These are phyloP conservation scores for Strongylocentrotus purpuratus DNA, from an alignment of 35 echinoderm and acorn worm species.

Conservation along the genomic window DNA sequence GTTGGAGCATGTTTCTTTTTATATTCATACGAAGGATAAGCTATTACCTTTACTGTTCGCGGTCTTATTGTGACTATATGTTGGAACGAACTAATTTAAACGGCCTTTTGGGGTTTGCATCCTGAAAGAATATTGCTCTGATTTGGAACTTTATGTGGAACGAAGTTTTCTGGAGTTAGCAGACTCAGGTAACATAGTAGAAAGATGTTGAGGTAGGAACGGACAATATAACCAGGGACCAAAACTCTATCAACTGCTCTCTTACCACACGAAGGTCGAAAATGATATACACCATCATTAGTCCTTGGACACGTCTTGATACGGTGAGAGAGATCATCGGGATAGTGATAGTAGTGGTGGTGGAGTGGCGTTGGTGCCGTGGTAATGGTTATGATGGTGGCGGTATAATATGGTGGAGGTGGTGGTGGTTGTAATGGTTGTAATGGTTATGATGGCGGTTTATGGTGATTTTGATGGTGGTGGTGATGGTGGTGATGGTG, in stretches of 20 bases:
- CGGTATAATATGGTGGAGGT: no score
- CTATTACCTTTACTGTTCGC: neutral
- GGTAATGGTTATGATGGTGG: no score
- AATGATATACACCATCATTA: neutral
- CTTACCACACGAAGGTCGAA: neutral
- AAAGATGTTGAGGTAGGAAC: neutral
- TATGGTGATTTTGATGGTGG: no score
- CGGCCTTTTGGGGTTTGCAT: neutral
- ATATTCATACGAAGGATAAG: neutral
- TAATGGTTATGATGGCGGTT: no score
- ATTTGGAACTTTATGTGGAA: neutral
- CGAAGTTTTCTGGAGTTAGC: neutral
- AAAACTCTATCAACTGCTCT: neutral
- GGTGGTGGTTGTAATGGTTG: no score
- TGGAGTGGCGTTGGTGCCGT: neutral
- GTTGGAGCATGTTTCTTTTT: slow-evolving; percentile 11
- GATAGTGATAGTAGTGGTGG: neutral
- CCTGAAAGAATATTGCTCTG: neutral
- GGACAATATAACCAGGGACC: neutral
- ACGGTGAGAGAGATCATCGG: neutral
- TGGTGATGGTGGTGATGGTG: no score
- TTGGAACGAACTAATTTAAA: neutral
- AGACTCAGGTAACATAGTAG: neutral
- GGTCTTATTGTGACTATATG: neutral
- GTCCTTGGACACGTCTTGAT: neutral